Evolutionary conservation across 2,888 invertebrate species (phyloP), one percentile per base, ranked within the genome.

Genomic region (Phymatocera aterrima): DNA sequence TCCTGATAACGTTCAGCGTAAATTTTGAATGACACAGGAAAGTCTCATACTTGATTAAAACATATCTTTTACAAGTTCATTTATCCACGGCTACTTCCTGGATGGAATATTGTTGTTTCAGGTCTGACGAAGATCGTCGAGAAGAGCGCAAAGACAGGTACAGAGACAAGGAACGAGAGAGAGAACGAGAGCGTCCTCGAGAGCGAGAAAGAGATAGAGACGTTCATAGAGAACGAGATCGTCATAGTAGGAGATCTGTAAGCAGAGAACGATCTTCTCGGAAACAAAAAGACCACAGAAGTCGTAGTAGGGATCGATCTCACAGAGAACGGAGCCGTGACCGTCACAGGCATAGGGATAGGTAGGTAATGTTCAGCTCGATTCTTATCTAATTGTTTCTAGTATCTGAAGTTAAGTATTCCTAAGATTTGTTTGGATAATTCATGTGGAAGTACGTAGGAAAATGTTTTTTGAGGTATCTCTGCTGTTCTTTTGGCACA

Each of bases 81-180:
- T 81, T 78, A 80, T 81, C 79, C 78, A 81, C 80, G 79, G 79
- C 78, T 81, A 75, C 80, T 83, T 80, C 80, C 81, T 80, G 70
- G 79, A 80, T 79, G 79, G 79, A 79, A 80, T 78, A 46, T 81
- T 48, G 60, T 64, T 81, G 48, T 90, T 91, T n/a, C 88, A 93
- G 93, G 84, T 92, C 92, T 65, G 84, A 87, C 65, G 87, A 88
- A 72, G 75, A 81, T 81, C 83, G 90, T 81, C 92, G 91, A 88
- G 92, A 92, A 79, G 77, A 81, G 60, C 83, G 84, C 65, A 75
- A 80, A 65, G 91, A 90, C 57, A 79, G 82, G 54, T 82, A 82
- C 21, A 81, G 84, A 57, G 85, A 88, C 60, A 85, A 88, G 78
- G 88, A 91, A 46, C 87, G 88, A 46, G 88, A 89, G 31, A 85